Conservation (phyloP, 1,140 invertebrate genomes). For the Euschistus heros region DNA sequence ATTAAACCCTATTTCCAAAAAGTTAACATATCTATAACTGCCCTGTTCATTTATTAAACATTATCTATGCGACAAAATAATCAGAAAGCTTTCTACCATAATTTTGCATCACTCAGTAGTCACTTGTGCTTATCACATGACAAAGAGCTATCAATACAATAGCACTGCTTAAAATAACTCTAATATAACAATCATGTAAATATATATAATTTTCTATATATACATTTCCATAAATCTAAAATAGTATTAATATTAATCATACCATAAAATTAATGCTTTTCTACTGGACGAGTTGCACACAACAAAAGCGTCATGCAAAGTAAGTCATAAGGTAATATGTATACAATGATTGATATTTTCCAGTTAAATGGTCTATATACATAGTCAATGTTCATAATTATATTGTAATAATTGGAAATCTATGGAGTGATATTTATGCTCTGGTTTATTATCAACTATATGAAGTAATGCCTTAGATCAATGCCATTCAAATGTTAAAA, state of each 20-base stretch:
- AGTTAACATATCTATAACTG: slow-evolving; percentile 24
- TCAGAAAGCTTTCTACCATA: slow-evolving; percentile 22
- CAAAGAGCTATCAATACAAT: slow-evolving; percentile 21
- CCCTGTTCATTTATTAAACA: slow-evolving; percentile 20
- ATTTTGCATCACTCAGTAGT: slow-evolving; percentile 18
- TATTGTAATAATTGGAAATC: neutral
- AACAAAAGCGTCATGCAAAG: slow-evolving; percentile 24
- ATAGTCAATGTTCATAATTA: slow-evolving; percentile 17
- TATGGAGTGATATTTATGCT: no score
- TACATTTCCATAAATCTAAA: slow-evolving; percentile 22
- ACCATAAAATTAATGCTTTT: slow-evolving; percentile 19
- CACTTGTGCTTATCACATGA: slow-evolving; percentile 20
- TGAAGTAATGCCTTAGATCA: no score
- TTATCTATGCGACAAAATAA: slow-evolving; percentile 21
- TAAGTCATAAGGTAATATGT: slow-evolving; percentile 16
- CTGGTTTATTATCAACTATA: no score
- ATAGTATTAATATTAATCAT: slow-evolving; percentile 17
- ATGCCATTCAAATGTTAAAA: no score
- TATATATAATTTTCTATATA: slow-evolving; percentile 25
- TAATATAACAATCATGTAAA: slow-evolving; percentile 23
- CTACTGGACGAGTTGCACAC: slow-evolving; percentile 24
- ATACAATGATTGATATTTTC: slow-evolving; percentile 6
- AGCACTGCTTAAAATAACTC: slow-evolving; percentile 14
- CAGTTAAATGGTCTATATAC: slow-evolving; percentile 7
- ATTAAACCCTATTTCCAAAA: slow-evolving; percentile 24